Evolutionary conservation across 2,888 invertebrate genomes (phyloP), one percentile per base, ranked within the genome.

Genomic region (Agonopterix heracliana): DNA sequence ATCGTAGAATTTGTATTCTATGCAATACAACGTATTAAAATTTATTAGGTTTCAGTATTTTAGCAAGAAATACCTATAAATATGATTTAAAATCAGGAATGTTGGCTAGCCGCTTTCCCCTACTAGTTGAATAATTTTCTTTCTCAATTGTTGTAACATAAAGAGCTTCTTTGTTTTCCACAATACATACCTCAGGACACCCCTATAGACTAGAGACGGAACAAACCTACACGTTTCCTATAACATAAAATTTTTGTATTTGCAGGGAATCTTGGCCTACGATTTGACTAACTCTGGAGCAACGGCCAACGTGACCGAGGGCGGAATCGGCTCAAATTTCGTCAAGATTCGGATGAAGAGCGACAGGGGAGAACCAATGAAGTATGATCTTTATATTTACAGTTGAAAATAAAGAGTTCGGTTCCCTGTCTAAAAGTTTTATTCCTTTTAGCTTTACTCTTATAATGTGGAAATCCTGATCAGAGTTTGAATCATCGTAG

Each of bases 311-410:
- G 61, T 84, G 8, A 84, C 83, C 0, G 60, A 67, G 1, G 83
- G 83, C 0, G 83, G 83, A 0, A 47, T 84, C 13, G 83, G 82
- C 1, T 71, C 53, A 49, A 65, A 71, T 53, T 79, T 59, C 54
- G 70, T 81, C 0, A 74, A 74, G 40, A 54, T 84, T 1, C 71
- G 81, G 0, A 70, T 84, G 78, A 82, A 81, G 63, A 82, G 83
- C 35, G 75, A 71, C 1, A 60, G 73, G 0, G 78, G 77, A 1
- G 45, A 49, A 1, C 53, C 57, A 0, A 48, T 84, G 1, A 52
- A 74, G 9, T 84, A 68, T 47, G 77, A 81, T 12, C 60, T 84
- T 3, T 79, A 69, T 34, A 64, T 84, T 41, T 83, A 78, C 47
- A 74, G 68, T 17, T 84, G 66, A 67, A 26, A 13, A 38, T 38